phyloP scores from a whole-genome alignment of 2,113 vertebrate species.

The Perca schrenkii region DNA sequence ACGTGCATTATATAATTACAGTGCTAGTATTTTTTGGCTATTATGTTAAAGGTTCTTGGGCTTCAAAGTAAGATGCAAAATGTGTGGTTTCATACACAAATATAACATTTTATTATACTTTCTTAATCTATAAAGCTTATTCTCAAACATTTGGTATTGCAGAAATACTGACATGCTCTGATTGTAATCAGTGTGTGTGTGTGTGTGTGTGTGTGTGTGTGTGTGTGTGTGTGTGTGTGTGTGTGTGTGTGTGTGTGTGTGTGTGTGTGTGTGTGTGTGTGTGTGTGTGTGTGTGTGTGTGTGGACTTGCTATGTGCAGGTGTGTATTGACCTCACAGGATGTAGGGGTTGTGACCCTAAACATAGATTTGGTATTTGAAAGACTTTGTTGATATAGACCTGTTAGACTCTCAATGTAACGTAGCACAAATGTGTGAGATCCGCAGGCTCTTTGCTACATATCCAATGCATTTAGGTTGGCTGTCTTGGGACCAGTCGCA shows the following conservation, averaged over 20 bases:
- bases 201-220: neutral
- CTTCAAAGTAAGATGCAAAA: neutral
- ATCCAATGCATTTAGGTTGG: neutral
- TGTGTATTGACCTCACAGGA: slow-evolving; percentile 1
- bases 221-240: neutral
- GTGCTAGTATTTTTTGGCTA: neutral
- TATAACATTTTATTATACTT: neutral
- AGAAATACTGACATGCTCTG: neutral
- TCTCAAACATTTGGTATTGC: neutral
- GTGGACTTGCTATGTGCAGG: neutral
- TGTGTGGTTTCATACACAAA: neutral
- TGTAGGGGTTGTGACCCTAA: neutral
- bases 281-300: neutral
- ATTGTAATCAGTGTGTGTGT: neutral
- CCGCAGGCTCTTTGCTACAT: neutral
- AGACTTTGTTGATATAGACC: neutral
- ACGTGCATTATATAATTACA: neutral
- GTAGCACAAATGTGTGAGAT: neutral
- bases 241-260: neutral
- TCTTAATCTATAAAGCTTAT: neutral
- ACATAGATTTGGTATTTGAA: neutral
- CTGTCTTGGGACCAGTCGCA: neutral
- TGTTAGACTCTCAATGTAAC: neutral
- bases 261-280: neutral
- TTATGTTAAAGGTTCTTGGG: neutral